These are phyloP conservation scores for Ephialtes manifestator DNA, from an alignment of 2,888 invertebrate species.

Conservation along the genomic window DNA sequence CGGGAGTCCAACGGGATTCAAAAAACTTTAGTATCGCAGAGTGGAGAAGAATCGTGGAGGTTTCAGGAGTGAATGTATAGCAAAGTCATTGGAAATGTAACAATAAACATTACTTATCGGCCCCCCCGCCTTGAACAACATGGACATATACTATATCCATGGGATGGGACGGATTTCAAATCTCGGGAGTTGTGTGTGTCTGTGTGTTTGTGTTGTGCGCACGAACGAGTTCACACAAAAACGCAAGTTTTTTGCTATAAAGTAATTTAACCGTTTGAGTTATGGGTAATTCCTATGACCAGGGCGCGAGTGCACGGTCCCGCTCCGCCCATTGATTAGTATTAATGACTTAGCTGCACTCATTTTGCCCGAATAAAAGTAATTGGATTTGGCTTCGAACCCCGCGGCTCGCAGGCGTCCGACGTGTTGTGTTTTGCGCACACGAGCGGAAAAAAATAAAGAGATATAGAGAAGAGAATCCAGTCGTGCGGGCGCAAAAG, in stretches of 20 bases:
- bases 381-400: constrained; percentile 86
- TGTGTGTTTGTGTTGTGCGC: constrained; percentile 35
- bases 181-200: constrained; percentile 28
- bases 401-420: constrained; percentile 75
- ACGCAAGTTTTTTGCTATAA: constrained; percentile 85
- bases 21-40: constrained; percentile 67
- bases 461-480: constrained; percentile 38
- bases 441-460: constrained; percentile 21
- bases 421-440: constrained; percentile 63
- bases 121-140: constrained; percentile 83
- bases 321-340: constrained; percentile 84
- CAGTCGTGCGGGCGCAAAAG: constrained; percentile 34
- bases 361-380: constrained; percentile 86
- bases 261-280: constrained; percentile 85
- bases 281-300: constrained; percentile 85
- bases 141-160: constrained; percentile 66
- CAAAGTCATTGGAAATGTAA: constrained; percentile 83
- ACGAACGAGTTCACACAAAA: constrained; percentile 75
- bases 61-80: constrained; percentile 17
- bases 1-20: constrained; percentile 81
- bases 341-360: constrained; percentile 86
- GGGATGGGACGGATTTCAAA: constrained; percentile 66
- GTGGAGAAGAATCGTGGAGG: constrained; percentile 25
- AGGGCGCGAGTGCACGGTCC: constrained; percentile 66
- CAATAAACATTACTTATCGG: constrained; percentile 86